Evolutionary conservation across 2,888 invertebrate species (phyloP).

Genomic region (Hemicrepidius hirtus): DNA sequence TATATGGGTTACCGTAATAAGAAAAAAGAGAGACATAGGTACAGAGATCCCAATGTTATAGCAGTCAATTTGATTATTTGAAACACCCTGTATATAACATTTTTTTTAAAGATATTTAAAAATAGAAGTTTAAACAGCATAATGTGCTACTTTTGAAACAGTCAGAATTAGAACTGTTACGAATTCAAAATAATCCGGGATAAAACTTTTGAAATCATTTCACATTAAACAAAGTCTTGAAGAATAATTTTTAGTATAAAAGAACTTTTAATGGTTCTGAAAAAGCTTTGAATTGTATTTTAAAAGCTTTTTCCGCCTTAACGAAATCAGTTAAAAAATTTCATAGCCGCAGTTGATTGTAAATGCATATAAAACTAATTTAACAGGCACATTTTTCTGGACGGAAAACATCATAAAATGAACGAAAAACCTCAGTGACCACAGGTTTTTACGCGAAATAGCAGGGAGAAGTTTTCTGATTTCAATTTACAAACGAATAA

Average conservation of each 20-base stretch:
- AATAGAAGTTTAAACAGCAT: too few relatives aligned
- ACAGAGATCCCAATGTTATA: too few relatives aligned
- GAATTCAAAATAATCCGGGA: too few relatives aligned
- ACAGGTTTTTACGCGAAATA: conserved; percentile 51
- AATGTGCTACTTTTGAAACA: too few relatives aligned
- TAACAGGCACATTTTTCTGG: conserved; percentile 7
- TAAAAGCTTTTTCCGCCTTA: conserved; percentile 13
- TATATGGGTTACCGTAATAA: too few relatives aligned
- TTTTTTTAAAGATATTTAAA: too few relatives aligned
- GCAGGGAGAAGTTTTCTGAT: conserved; percentile 57
- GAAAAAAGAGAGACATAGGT: too few relatives aligned
- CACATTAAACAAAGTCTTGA: neutral
- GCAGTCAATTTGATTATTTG: too few relatives aligned
- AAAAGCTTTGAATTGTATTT: conserved; percentile 43
- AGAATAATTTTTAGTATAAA: neutral
- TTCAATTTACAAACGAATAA: conserved; percentile 61
- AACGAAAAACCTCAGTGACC: conserved; percentile 45
- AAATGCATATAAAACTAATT: conserved; percentile 8
- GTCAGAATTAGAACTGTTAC: too few relatives aligned
- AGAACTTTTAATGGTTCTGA: conserved; percentile 37
- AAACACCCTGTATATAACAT: too few relatives aligned
- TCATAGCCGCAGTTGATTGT: conserved; percentile 7
- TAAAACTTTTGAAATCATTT: neutral
- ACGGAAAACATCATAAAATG: conserved; percentile 15
- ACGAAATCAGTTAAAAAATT: conserved; percentile 2